A percentile compares a stretch with the other conserved stretches of the same genome.
These are phyloP conservation scores for Gasteruption jaculator DNA, from an alignment of 2,888 invertebrate species.

Conservation along the genomic window DNA sequence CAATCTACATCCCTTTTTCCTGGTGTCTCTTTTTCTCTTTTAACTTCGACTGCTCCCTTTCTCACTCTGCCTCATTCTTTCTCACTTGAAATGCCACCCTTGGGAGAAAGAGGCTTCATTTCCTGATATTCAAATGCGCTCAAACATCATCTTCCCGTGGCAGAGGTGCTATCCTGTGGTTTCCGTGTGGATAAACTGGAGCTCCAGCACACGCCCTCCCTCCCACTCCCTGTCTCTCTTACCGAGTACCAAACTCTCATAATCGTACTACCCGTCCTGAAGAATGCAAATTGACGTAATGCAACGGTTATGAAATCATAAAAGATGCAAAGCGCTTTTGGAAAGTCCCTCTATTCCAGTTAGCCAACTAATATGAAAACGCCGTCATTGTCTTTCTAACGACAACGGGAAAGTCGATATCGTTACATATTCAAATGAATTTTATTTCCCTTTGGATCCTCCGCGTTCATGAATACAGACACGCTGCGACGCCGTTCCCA, in stretches of 20 bases:
- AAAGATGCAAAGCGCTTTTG: conserved; percentile 23
- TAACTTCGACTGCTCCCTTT: conserved; percentile 5
- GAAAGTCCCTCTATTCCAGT: neutral
- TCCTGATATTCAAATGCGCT: conserved; percentile 50
- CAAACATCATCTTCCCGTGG: conserved; percentile 42
- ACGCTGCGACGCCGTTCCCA: too few relatives aligned
- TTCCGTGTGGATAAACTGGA: conserved; percentile 31
- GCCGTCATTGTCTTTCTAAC: too few relatives aligned
- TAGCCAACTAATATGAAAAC: too few relatives aligned
- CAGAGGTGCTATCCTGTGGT: conserved; percentile 28
- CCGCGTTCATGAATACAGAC: too few relatives aligned
- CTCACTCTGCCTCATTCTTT: conserved; percentile 1
- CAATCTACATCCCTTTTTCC: conserved; percentile 10
- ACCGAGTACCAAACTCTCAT: too few relatives aligned
- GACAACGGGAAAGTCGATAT: too few relatives aligned
- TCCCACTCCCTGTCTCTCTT: neutral
- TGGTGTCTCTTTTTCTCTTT: conserved; percentile 15
- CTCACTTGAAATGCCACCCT: conserved; percentile 20
- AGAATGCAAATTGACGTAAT: conserved; percentile 36
- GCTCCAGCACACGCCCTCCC: conserved; percentile 9
- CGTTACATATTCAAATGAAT: too few relatives aligned
- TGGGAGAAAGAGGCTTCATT: conserved; percentile 47
- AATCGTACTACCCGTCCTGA: conserved; percentile 8
- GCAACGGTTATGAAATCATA: conserved; percentile 30
- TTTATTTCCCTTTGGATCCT: too few relatives aligned